Percentiles rank a stretch among this genome's conserved stretches.
Evolutionary conservation across 2,113 vertebrate species (phyloP).

Genomic region (Phyllopteryx taeniolatus): DNA sequence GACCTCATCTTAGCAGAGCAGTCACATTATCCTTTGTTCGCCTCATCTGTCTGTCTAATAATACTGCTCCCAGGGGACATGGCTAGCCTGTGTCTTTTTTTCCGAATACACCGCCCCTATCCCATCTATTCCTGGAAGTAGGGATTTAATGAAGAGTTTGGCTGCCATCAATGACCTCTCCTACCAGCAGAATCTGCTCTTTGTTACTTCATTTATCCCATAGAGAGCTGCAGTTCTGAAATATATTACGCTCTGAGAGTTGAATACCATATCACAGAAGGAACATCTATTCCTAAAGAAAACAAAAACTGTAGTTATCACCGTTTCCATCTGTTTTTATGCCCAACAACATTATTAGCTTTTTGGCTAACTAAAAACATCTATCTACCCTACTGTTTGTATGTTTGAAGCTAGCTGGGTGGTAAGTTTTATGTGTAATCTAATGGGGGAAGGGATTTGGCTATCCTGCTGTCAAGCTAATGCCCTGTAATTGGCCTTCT

Average conservation of each 20-base stretch:
- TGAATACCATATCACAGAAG: neutral
- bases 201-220: neutral
- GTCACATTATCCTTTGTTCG: constrained; percentile 52
- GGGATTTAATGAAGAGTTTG: constrained; percentile 71
- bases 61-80: constrained; percentile 51
- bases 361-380: constrained; percentile 18
- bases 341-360: constrained; percentile 16
- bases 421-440: constrained; percentile 29
- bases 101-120: constrained; percentile 27
- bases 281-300: neutral
- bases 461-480: constrained; percentile 50
- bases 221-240: neutral
- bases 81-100: constrained; percentile 28
- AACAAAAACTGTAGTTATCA: neutral
- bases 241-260: neutral
- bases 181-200: constrained; percentile 26
- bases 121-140: constrained; percentile 57
- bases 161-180: constrained; percentile 47
- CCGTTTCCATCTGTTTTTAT: neutral
- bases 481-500: constrained; percentile 58
- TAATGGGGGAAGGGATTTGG: constrained; percentile 23
- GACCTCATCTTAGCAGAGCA: constrained; percentile 59
- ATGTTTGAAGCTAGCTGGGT: constrained; percentile 14
- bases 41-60: constrained; percentile 53
- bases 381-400: constrained; percentile 10